Percentiles rank a stretch among this genome's conserved stretches.
Conservation (phyloP, 2,888 invertebrate species). For the Diarsia dahlii region DNA sequence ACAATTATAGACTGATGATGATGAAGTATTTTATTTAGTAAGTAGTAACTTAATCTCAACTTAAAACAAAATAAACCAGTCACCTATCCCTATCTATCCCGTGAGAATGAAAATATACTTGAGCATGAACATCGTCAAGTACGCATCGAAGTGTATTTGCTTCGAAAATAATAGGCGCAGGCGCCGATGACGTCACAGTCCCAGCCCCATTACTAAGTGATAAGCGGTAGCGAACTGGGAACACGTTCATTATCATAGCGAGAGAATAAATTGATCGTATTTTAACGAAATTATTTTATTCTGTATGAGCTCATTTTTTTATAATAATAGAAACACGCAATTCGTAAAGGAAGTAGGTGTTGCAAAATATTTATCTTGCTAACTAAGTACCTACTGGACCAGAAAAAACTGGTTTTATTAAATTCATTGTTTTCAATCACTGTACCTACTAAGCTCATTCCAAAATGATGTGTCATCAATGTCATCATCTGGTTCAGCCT, state of each 20-base stretch:
- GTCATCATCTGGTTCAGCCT: background rate
- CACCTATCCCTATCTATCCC: background rate
- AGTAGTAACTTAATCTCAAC: background rate
- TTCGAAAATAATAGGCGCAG: conserved; percentile 66
- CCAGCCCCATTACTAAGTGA: background rate
- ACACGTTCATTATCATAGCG: background rate
- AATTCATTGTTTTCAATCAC: background rate
- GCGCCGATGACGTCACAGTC: conserved; percentile 62
- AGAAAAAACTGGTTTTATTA: background rate
- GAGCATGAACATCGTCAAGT: conserved; percentile 8
- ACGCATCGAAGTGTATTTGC: conserved; percentile 41
- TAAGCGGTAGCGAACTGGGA: conserved; percentile 22
- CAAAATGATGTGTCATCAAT: background rate
- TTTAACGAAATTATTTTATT: too few relatives aligned
- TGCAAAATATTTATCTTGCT: background rate
- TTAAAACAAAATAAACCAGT: background rate
- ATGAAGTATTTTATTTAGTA: too few relatives aligned
- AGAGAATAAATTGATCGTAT: too few relatives aligned
- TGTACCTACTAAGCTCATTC: background rate
- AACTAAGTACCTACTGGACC: too few relatives aligned
- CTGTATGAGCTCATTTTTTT: conserved; percentile 12
- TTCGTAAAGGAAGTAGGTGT: background rate
- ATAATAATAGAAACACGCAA: conserved; percentile 15
- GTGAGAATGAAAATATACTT: conserved; percentile 29
- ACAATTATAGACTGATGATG: too few relatives aligned